Base-by-base conservation (phyloP, 1,140 invertebrate species). In the Scaptomyza montana region DNA sequence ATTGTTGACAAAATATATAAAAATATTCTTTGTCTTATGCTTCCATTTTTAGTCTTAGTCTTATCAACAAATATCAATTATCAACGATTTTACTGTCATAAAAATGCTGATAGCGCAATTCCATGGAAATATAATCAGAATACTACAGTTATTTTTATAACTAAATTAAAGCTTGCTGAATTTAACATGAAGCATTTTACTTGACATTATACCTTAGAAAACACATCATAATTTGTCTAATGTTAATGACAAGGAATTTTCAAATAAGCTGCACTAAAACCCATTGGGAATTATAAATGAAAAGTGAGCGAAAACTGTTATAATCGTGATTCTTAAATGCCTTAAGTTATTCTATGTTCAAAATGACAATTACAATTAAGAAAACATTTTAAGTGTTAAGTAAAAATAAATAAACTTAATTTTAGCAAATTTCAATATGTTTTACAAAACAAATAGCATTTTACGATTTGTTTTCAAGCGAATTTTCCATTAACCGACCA, bases 21-120 rank as follows among this genome's bases (percentile, higher is more conserved):
- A 25, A 25, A 25, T 25, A 25, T 25, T 25, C 21, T 25, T 25
- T 25, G 21, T 4, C 21, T 25, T 16, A 30, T 33, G 7, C 6
- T 33, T 8, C 30, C 1, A 7, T 8, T 33, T 6, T 5, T 33
- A 33, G 5, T 7, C 4, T 33, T 33, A 33, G 30, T 41, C 39
- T 68, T 61, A 61, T 68, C 65, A 68, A 36, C 49, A 50, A 59
- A 51, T 67, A 36, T 59, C 47, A 59, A 51, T 67, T 49, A 56
- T 60, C 56, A 60, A 33, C 56, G 56, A 60, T 60, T 60, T 36
- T 60, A 19, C 4, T 30, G 25, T 19, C 56, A 46, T 51, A 51
- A 59, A 60, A 67, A 51, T 33, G 47, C 21, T 67, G 56, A 68
- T 68, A 68, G 46, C 9, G 5, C 9, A 10, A n/a, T 8, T 46